phyloP scores from a whole-genome alignment of 2,113 vertebrate genomes.

The Paradoxurus hermaphroditus region DNA sequence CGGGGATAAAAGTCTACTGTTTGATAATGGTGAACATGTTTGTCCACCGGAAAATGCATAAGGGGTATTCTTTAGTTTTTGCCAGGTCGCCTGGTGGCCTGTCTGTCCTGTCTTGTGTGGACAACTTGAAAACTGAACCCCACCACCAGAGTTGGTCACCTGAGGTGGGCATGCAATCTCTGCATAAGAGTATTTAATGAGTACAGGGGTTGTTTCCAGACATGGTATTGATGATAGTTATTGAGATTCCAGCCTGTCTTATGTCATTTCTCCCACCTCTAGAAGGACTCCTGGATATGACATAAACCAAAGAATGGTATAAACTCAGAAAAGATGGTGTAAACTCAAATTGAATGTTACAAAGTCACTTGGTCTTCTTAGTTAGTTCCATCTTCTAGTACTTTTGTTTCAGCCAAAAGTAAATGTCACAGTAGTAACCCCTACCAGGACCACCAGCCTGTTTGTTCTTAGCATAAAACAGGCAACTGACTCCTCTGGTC shows the following conservation, averaged over 20 bases:
- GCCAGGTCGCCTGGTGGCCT: background rate
- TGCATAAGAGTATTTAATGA: background rate
- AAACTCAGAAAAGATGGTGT: background rate
- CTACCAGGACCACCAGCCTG: background rate
- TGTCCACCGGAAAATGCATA: rapidly evolving
- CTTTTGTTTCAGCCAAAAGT: background rate
- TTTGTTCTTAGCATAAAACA: background rate
- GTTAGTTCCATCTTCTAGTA: background rate
- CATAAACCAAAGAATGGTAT: background rate
- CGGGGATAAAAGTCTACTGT: background rate
- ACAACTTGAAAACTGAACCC: background rate
- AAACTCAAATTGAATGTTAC: background rate
- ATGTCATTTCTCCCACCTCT: background rate
- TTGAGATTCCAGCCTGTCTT: no score
- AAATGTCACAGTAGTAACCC: background rate
- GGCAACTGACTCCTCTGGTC: background rate
- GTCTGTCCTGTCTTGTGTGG: background rate
- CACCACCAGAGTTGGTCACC: no score
- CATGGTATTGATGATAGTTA: no score
- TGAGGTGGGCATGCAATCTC: background rate
- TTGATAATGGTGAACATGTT: background rate
- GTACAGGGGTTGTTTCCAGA: background rate
- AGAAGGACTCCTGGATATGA: background rate
- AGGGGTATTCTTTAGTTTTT: no score
- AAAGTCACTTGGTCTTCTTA: background rate